Evolutionary conservation across 2,888 invertebrate species (phyloP), one percentile per base, ranked within the genome.

Genomic region (Nesidiocoris tenuis): DNA sequence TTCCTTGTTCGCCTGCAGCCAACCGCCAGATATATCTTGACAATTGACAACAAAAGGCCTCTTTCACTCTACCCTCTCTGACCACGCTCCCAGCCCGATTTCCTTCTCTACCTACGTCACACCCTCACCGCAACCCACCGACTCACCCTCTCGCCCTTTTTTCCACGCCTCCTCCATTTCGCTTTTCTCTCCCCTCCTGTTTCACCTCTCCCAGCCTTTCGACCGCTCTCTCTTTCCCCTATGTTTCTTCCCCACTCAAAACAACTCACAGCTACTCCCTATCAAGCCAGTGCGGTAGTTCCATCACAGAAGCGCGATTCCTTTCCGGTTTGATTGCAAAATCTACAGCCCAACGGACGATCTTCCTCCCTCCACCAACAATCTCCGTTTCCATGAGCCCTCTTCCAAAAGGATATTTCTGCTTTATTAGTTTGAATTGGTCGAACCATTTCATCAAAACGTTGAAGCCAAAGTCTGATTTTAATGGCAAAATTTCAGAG

Each of bases 1-100:
- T 66, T 55, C 67, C 7, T 16, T 39, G 39, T 24, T 21, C 54
- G 18, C 17, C 19, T n/a, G 55, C 22, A 5, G 55, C 22, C 67
- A n/a, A 9, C 7, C 17, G 22, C 55, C 21, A 56, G 56, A 56
- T 54, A 56, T 56, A 54, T 67, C 67, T 56, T 56, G 55, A 67
- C 67, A 56, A 67, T 67, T 56, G 67, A 21, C 56, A 67, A 67
- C 67, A 67, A 67, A 67, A 67, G 67, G 55, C 67, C 55, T 55
- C 12, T 56, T 39, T 55, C 67, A 5, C 67, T 55, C 1, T 64
- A 25, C 65, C 1, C 24, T 17, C 25, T 39, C 39, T 9, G n/a
- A 16, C 24, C 39, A 0, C 18, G 16, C 7, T 24, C 19, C 39
- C 7, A 16, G 1, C 18, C 21, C 39, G 17, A 65, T 22, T 23